Conservation (phyloP, 2,113 vertebrate species). For the Oxyura jamaicensis region DNA sequence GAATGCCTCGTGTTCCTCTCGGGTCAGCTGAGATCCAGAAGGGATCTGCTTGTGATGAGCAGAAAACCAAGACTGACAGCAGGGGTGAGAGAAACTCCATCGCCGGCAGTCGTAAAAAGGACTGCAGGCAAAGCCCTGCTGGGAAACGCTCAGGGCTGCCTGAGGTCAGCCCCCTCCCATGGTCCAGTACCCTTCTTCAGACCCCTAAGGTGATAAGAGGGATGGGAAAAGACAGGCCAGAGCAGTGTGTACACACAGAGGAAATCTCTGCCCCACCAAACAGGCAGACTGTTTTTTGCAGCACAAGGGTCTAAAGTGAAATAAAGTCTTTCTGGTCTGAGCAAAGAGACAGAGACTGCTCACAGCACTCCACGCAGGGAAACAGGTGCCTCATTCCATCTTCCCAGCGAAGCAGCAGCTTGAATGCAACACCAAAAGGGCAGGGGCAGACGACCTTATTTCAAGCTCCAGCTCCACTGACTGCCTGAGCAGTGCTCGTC, state of each 20-base stretch:
- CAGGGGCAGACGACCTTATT: background rate
- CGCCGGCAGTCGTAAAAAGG: background rate
- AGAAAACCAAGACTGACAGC: background rate
- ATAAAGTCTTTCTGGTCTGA: background rate
- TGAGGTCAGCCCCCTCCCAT: background rate
- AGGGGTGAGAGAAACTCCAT: background rate
- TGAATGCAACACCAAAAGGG: background rate
- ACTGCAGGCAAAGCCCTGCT: background rate
- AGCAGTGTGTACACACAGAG: background rate
- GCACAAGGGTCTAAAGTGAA: background rate
- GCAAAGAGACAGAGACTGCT: background rate
- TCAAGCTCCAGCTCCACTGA: background rate
- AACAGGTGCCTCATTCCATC: accelerated
- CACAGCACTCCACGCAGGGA: background rate
- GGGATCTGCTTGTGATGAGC: background rate
- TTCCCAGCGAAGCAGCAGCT: background rate
- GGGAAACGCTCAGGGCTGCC: background rate
- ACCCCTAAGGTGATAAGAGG: background rate
- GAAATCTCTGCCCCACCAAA: too few relatives aligned
- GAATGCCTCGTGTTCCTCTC: background rate
- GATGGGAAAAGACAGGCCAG: background rate
- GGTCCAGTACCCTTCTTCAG: background rate
- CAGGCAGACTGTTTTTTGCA: background rate
- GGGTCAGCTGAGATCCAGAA: background rate
- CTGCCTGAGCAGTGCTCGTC: background rate